phyloP scores from a whole-genome alignment of 1,140 invertebrate species.

The Acromyrmex heyeri region DNA sequence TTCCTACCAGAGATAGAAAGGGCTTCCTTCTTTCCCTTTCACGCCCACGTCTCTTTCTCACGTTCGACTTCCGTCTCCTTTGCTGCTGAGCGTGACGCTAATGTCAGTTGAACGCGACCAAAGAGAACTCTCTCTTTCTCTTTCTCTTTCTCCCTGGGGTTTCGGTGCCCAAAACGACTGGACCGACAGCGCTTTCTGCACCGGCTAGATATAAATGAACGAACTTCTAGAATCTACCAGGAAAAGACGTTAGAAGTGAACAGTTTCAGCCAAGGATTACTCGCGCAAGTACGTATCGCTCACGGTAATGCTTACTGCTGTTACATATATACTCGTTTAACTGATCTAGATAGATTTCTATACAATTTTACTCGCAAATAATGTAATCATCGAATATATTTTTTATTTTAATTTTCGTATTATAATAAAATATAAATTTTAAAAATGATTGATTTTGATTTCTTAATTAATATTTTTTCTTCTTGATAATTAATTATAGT shows the following conservation, averaged over 20 bases:
- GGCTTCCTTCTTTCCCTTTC: conserved; percentile 54
- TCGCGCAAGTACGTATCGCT: conserved; percentile 23
- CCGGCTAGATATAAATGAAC: conserved; percentile 75
- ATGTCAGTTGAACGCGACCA: conserved; percentile 69
- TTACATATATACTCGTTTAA: conserved; percentile 2
- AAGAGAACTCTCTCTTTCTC: conserved; percentile 58
- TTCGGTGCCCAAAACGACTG: conserved; percentile 70
- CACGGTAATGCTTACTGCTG: conserved; percentile 57
- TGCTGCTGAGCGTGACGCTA: conserved; percentile 60
- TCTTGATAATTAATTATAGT: neutral
- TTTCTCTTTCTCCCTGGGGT: conserved; percentile 17
- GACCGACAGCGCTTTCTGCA: conserved; percentile 66
- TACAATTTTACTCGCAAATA: neutral
- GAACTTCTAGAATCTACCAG: conserved; percentile 69
- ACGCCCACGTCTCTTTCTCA: conserved; percentile 45
- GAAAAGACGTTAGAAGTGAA: conserved; percentile 66
- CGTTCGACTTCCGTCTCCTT: conserved; percentile 77
- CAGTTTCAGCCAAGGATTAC: conserved; percentile 36
- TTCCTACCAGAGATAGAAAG: conserved; percentile 65
- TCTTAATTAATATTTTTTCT: neutral
- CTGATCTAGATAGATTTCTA: neutral
- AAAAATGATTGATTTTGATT: neutral
- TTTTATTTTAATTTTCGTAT: neutral
- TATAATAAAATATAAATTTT: neutral
- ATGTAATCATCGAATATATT: neutral